Base-by-base conservation (phyloP, 2,113 vertebrate species). In the Zapus hudsonius region DNA sequence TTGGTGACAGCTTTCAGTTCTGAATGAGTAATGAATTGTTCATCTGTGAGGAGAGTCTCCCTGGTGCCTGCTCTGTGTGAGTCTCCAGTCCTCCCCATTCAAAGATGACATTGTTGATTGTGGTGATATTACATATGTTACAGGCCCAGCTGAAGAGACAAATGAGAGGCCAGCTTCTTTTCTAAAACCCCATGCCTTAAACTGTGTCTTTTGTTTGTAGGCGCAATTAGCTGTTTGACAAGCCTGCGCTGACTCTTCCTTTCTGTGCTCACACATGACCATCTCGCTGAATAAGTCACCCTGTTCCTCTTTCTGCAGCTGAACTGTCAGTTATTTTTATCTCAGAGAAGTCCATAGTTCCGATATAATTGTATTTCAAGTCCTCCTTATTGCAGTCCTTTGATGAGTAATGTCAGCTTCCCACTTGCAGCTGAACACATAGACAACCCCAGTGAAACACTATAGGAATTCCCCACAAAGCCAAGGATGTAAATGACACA, bases 1-100 rank as follows among this genome's bases (percentile, higher is more conserved):
- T 94, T 94, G 84, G 89, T 10, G 15, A 94, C 81, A 85, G 66
- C 89, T 95, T 87, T 95, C 81, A 84, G 52, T 87, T 94, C 69
- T 94, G 94, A 95, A 93, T 96, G 87, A 85, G 74, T 96, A 94
- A 97, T 94, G 92, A 94, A 96, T 96, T 96, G 92, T 92, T 97
- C 94, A 83, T 95, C 92, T 94, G 84, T 96, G 85, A 79, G 74
- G 81, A 92, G 87, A 73, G 86, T 97, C 87, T 96, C 94, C 94
- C 95, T 92, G 91, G 97, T 91, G 91, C 94, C 96, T 87, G 70
- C 84, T 92, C 95, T 96, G 87, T 91, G 87, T 96, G 87, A 91
- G 69, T 83, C 74, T 94, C 75, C 84, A 76, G 86, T 79, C 66
- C 91, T 91, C 64, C 40, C 84, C 90, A 94, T 94, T 96, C 92